A percentile compares a stretch with the other conserved stretches of the same genome.
phyloP scores from a whole-genome alignment of 2,797 vertebrate species.

The Acanthurus leucopareius region DNA sequence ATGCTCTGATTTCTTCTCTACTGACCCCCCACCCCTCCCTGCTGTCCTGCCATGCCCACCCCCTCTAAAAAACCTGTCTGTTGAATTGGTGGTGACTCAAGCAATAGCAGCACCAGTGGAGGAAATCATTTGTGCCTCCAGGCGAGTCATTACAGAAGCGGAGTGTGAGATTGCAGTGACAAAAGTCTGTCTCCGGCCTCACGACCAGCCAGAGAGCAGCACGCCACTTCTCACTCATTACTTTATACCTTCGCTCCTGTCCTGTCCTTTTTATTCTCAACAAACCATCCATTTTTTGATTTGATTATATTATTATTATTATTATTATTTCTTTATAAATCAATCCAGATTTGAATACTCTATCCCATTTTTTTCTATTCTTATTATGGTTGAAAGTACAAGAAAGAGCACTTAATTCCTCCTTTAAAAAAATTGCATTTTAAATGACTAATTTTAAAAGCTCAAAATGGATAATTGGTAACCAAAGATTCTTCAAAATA shows the following conservation, averaged over 20 bases:
- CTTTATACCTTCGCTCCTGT: slow-evolving; percentile 29
- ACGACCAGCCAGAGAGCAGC: slow-evolving; percentile 74
- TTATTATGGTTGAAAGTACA: neutral
- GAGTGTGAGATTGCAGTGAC: slow-evolving; percentile 83
- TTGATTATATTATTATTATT: neutral
- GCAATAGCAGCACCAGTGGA: slow-evolving; percentile 92
- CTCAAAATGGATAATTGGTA: neutral
- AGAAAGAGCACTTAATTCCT: too few relatives aligned
- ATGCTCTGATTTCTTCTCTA: neutral
- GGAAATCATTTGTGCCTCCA: slow-evolving; percentile 94
- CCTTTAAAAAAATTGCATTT: too few relatives aligned
- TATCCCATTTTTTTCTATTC: neutral
- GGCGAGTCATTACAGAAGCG: slow-evolving; percentile 94
- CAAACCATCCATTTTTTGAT: neutral
- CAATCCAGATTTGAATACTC: neutral
- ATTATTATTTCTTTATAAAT: neutral
- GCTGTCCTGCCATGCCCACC: slow-evolving; percentile 8
- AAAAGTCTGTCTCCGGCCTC: slow-evolving; percentile 84
- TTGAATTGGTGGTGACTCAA: slow-evolving; percentile 81
- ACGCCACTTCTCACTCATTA: slow-evolving; percentile 67
- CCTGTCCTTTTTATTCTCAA: neutral
- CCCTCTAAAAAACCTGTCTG: slow-evolving; percentile 41
- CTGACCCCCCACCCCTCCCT: slow-evolving; percentile 11
- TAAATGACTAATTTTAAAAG: neutral
- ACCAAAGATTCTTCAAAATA: too few relatives aligned